Conservation (phyloP, 2,113 vertebrate species). For the Cyphomyrus discorhynchus region DNA sequence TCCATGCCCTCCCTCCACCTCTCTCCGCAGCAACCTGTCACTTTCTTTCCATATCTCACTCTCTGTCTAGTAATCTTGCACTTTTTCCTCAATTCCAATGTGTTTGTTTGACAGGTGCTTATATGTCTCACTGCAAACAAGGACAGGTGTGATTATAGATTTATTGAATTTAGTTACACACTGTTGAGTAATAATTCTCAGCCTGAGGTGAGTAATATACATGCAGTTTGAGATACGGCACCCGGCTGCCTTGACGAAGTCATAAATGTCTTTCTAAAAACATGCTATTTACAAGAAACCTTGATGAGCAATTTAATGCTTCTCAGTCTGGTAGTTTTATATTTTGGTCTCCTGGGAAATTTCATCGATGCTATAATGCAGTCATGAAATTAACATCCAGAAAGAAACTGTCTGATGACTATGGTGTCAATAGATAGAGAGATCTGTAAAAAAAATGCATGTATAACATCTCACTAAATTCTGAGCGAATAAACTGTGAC, state of each 20-base stretch:
- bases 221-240: conserved; percentile 15
- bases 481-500: not conserved
- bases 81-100: conserved; percentile 1
- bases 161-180: conserved; percentile 61
- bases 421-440: not conserved
- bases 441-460: not conserved
- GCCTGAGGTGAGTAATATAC: conserved; percentile 39
- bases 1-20: not conserved
- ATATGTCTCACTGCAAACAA: conserved; percentile 50
- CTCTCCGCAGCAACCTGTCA: not conserved
- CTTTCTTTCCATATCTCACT: not conserved
- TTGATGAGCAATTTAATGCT: not conserved
- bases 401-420: not conserved
- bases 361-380: not conserved
- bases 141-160: conserved; percentile 59
- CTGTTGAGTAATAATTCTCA: conserved; percentile 59
- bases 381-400: not conserved
- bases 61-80: not conserved
- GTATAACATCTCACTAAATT: not conserved
- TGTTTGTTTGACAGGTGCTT: conserved; percentile 53
- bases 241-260: conserved; percentile 16
- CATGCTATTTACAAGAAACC: not conserved
- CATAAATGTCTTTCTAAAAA: not conserved
- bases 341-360: not conserved
- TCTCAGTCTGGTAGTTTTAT: not conserved